Percentiles rank a stretch among this genome's conserved stretches.
phyloP scores from a whole-genome alignment of 2,888 invertebrate species.

The Criorhina ranunculi region DNA sequence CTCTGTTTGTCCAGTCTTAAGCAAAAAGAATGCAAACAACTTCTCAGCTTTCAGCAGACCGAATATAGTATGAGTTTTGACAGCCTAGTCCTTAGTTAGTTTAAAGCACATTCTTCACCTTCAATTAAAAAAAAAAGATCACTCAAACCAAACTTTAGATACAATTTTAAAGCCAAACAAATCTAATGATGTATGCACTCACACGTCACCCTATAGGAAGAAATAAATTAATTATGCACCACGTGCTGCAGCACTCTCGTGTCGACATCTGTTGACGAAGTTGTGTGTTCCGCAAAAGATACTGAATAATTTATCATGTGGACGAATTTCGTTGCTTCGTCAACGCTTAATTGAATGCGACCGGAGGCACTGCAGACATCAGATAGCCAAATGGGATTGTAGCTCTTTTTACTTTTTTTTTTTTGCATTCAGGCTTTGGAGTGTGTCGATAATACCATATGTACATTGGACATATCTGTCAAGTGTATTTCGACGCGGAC shows the following conservation, averaged over 20 bases:
- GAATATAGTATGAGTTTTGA: no score
- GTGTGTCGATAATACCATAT: slow-evolving; percentile 5
- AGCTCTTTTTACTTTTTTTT: background rate
- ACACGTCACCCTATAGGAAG: slow-evolving; percentile 8
- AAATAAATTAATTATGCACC: slow-evolving; percentile 2
- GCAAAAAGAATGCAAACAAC: no score
- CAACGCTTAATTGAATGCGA: slow-evolving; percentile 20
- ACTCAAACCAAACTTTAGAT: no score
- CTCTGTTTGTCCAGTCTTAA: no score
- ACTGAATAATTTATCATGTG: slow-evolving; percentile 20
- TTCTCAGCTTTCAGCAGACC: no score
- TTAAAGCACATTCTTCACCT: no score
- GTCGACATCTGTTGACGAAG: slow-evolving; percentile 9
- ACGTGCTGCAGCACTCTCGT: background rate
- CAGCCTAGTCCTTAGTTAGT: no score
- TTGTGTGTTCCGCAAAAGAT: slow-evolving; percentile 17
- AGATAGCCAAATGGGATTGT: background rate
- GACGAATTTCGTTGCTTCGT: slow-evolving; percentile 19
- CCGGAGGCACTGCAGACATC: slow-evolving; percentile 8
- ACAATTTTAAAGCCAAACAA: no score
- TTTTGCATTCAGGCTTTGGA: background rate
- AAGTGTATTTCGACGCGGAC: slow-evolving; percentile 23
- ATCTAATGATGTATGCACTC: no score
- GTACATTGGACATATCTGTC: no score
- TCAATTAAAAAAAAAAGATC: background rate